Base-by-base conservation (phyloP, 1,140 invertebrate genomes). In the Formica exsecta region DNA sequence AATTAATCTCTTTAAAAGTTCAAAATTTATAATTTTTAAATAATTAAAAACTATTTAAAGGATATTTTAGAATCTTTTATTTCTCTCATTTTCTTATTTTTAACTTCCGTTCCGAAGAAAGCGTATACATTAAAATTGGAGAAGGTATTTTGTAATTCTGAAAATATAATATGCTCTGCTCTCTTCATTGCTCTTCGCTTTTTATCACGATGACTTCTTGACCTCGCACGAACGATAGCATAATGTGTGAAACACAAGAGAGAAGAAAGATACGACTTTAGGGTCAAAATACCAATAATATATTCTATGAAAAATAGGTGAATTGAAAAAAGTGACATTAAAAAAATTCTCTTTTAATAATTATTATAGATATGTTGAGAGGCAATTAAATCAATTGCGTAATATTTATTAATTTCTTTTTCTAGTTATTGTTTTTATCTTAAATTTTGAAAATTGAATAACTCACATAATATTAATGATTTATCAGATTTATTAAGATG, bases 171-270 rank as follows among this genome's bases (percentile, higher is more conserved):
- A 19, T 22, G 68, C 65, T 74, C 83, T 88, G 86, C 68, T 75
- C 41, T 83, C 51, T 59, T 48, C 70, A 62, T 64, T 54, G 36
- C 29, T 36, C 62, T 66, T 25, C 2, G 29, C 59, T 57, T 19
- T 85, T 92, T 92, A 92, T 92, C 91, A 71, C 85, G 51, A 54
- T 76, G 91, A 92, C 92, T 92, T 91, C 87, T 90, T 91, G 87
- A 92, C 92, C 92, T 85, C 88, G 64, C 57, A 74, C 62, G 38
- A 13, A 90, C 61, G 91, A 92, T 92, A 92, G 77, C 51, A 90
- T 22, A 76, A 11, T 59, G 44, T 65, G 71, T 32, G 70, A 48
- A 32, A 84, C 68, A 61, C 13, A 29, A 86, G 57, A 86, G 32
- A 44, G 36, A 44, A 44, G 19, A 32, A 59, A 81, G 65, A 81